Evolutionary conservation across 2,113 vertebrate species (phyloP).

Genomic region (Rhineura floridana): DNA sequence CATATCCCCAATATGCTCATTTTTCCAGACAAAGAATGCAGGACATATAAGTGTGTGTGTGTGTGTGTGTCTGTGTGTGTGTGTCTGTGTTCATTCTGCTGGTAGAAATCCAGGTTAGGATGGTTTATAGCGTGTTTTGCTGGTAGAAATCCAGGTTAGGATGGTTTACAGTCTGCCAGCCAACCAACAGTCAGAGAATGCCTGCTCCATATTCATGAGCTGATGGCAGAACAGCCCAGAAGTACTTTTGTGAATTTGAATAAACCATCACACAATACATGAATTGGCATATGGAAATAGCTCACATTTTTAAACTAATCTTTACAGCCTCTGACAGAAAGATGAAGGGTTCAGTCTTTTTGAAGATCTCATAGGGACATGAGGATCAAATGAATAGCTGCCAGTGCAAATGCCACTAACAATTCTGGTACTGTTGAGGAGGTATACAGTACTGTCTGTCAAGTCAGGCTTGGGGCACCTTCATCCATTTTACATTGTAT

Average conservation of each 20-base stretch:
- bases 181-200: not conserved
- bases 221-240: slow-evolving; percentile 6
- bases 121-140: too few species aligned
- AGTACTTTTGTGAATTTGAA: slow-evolving; percentile 45
- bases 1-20: too few species aligned
- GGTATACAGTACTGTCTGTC: slow-evolving; percentile 32
- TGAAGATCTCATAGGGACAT: slow-evolving; percentile 41
- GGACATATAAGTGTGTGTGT: not conserved
- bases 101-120: too few species aligned
- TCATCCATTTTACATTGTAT: not conserved
- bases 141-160: slow-evolving; percentile 12
- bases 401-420: slow-evolving; percentile 50
- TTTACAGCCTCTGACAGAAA: slow-evolving; percentile 56
- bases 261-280: slow-evolving; percentile 4
- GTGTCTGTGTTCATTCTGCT: too few species aligned
- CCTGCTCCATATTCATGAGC: slow-evolving; percentile 1
- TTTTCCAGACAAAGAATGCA: not conserved
- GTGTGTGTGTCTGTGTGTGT: too few species aligned
- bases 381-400: slow-evolving; percentile 41
- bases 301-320: slow-evolving; percentile 33
- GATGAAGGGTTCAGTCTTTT: slow-evolving; percentile 54
- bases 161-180: not conserved
- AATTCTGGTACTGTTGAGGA: slow-evolving; percentile 20
- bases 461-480: slow-evolving; percentile 12
- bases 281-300: slow-evolving; percentile 38